These are phyloP conservation scores for Mustela nigripes DNA, from an alignment of 2,113 vertebrate species.

Conservation along the genomic window DNA sequence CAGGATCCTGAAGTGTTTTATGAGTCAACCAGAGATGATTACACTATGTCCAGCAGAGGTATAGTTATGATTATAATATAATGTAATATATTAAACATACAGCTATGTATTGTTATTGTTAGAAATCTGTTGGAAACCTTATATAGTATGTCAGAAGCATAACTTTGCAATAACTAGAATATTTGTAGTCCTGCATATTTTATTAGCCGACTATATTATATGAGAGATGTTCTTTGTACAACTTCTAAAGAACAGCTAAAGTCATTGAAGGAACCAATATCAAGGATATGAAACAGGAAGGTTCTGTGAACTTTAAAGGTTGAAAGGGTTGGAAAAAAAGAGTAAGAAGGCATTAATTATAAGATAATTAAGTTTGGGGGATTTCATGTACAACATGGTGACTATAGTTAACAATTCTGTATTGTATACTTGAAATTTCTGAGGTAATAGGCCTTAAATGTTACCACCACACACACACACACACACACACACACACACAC, in stretches of 20 bases:
- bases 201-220: not conserved
- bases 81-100: not conserved
- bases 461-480: not conserved
- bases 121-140: not conserved
- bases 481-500: not conserved
- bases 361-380: not conserved
- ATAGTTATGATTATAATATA: slow-evolving; percentile 8
- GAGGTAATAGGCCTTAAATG: not conserved
- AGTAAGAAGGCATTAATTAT: not conserved
- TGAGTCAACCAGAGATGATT: not conserved
- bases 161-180: not conserved
- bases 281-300: not conserved
- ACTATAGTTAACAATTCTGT: not conserved
- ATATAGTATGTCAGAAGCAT: not conserved
- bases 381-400: not conserved
- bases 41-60: not conserved
- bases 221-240: not conserved
- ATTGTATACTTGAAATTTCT: not conserved
- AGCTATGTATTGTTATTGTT: not conserved
- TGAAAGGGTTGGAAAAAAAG: slow-evolving; percentile 6
- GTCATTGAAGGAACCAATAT: not conserved
- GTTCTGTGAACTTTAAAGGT: not conserved
- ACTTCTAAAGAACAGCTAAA: not conserved
- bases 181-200: not conserved
- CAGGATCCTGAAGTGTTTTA: slow-evolving; percentile 4